A percentile compares a stretch with the other conserved stretches of the same genome.
These are phyloP conservation scores for Abscondita cerata DNA, from an alignment of 2,888 invertebrate genomes.

Conservation along the genomic window DNA sequence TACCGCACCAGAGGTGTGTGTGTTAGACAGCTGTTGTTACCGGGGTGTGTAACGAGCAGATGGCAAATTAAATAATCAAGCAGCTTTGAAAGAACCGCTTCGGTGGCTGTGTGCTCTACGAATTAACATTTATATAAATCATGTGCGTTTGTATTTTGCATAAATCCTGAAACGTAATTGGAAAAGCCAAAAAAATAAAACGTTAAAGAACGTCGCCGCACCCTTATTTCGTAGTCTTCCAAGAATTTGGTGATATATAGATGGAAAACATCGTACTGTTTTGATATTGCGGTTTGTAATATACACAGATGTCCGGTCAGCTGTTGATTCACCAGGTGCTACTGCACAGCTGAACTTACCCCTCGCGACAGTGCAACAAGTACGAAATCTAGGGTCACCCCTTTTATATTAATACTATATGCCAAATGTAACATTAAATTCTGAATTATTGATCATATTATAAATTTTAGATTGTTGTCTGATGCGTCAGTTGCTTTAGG, in stretches of 20 bases:
- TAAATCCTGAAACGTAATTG: too few relatives aligned
- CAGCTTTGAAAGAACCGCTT: constrained; percentile 38
- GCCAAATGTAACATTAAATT: constrained; percentile 28
- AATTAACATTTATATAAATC: constrained; percentile 41
- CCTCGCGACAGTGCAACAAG: constrained; percentile 42
- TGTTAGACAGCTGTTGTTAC: constrained; percentile 33
- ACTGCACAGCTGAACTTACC: constrained; percentile 41
- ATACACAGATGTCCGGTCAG: constrained; percentile 39
- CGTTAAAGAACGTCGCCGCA: too few relatives aligned
- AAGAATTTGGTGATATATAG: too few relatives aligned
- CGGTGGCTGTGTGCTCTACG: constrained; percentile 29
- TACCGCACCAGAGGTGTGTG: constrained; percentile 27
- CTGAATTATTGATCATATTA: constrained; percentile 21
- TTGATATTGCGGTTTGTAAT: constrained; percentile 26
- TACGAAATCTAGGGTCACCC: constrained; percentile 32
- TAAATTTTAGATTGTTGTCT: constrained; percentile 16
- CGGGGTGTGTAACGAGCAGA: constrained; percentile 38
- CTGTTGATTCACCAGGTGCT: constrained; percentile 43
- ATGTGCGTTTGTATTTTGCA: constrained; percentile 32
- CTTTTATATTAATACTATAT: constrained; percentile 19
- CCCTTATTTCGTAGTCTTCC: too few relatives aligned
- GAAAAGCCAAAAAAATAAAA: too few relatives aligned
- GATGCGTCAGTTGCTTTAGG: constrained; percentile 7
- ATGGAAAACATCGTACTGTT: too few relatives aligned
- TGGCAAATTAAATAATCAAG: constrained; percentile 42